phyloP scores from a whole-genome alignment of 2,888 invertebrate species.

The Ariolimax columbianus region DNA sequence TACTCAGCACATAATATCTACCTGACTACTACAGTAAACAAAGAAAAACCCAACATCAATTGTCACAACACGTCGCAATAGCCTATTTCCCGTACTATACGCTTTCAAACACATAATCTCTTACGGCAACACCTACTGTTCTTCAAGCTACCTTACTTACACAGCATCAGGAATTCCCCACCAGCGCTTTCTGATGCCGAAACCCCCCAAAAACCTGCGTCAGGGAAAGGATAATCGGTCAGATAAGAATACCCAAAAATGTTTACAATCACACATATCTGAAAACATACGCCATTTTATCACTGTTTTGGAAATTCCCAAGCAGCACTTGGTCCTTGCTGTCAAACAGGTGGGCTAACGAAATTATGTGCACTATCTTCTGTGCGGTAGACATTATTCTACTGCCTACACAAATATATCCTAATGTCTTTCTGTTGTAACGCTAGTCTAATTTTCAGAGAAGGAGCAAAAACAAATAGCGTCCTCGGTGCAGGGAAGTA shows the following conservation, averaged over 20 bases:
- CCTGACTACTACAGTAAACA: too few species aligned
- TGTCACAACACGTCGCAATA: too few species aligned
- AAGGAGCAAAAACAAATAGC: neutral
- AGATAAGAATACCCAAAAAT: slow-evolving; percentile 6
- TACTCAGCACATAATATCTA: too few species aligned
- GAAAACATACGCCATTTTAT: slow-evolving; percentile 25
- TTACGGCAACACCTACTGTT: too few species aligned
- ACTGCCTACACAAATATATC: slow-evolving; percentile 20
- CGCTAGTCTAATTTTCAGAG: slow-evolving; percentile 4
- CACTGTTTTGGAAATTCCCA: neutral
- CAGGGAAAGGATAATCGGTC: neutral
- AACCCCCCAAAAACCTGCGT: neutral
- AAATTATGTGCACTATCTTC: neutral
- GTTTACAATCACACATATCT: slow-evolving; percentile 16
- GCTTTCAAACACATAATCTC: too few species aligned
- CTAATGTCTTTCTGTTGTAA: slow-evolving; percentile 13
- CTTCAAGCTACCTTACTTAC: too few species aligned
- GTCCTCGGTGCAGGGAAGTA: neutral
- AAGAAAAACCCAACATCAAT: too few species aligned
- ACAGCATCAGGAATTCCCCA: too few species aligned
- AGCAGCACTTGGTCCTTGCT: neutral
- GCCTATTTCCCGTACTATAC: too few species aligned
- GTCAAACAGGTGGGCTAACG: neutral
- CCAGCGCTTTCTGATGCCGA: neutral
- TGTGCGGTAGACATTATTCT: neutral